Base-by-base conservation (phyloP, 2,113 vertebrate species). In the Pseudorasbora parva region DNA sequence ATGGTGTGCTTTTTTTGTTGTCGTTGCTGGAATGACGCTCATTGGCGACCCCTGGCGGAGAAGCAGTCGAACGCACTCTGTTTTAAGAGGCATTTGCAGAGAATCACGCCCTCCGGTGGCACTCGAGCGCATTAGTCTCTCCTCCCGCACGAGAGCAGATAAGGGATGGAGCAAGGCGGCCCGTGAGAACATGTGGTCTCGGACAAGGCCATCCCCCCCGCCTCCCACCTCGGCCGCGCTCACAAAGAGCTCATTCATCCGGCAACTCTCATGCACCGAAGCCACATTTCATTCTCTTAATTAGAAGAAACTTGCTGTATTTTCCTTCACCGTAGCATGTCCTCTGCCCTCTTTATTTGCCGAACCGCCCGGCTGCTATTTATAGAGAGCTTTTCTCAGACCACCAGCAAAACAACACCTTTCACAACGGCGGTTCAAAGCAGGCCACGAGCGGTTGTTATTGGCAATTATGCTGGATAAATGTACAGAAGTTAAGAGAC, bases 211-310 rank as follows among this genome's bases (percentile, higher is more conserved):
- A 85, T 87, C 89, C 91, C 86, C 85, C 84, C 90, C n/a, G n/a
- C 90, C 88, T 82, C 82, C 87, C 78, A 81, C 57, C 89, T 86
- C 89, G 88, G 76, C 80, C 59, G 76, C 77, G 71, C 87, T 90
- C 86, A 95, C 93, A 95, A 94, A 93, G 90, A 92, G 88, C 87
- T 92, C 91, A 94, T 95, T 95, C 94, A 94, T 94, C 85, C 86
- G 84, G 87, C 86, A 85, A 87, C 90, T 91, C 88, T 91, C 90
- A 91, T 91, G 91, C 91, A 92, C 92, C 91, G 92, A 91, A 90
- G 91, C 92, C 93, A 93, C 94, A 93, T 92, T 93, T 93, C 89
- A 91, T 89, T 92, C 92, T 92, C 92, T 91, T 94, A 93, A 94
- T 94, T 92, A 92, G 92, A 89, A 90, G 91, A 92, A 92, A 89